A percentile compares a stretch with the other conserved stretches of the same genome.
These are phyloP conservation scores for Phyllostomus discolor DNA, from an alignment of 2,113 vertebrate species.

Conservation along the genomic window DNA sequence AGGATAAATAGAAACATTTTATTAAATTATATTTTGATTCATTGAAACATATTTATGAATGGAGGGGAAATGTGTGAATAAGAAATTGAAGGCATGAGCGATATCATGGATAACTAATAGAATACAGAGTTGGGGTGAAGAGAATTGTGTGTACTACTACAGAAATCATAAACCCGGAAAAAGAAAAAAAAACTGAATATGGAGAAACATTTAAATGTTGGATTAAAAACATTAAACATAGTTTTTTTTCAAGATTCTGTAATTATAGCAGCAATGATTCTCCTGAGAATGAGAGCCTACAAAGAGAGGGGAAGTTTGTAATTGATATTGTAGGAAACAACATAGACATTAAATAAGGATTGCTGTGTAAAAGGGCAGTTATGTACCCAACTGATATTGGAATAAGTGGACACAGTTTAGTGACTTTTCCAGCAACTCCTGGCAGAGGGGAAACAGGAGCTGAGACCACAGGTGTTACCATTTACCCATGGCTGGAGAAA, in stretches of 20 bases:
- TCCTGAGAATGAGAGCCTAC: not conserved
- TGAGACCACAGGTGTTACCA: fast-evolving
- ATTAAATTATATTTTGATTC: not conserved
- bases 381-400: not conserved
- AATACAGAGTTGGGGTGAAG: not conserved
- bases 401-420: not conserved
- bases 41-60: not conserved
- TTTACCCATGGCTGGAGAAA: not conserved
- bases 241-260: not conserved
- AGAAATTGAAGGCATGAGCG: not conserved
- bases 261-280: not conserved
- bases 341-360: not conserved
- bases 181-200: not conserved
- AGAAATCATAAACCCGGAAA: not conserved
- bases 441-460: not conserved
- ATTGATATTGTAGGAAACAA: not conserved
- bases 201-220: not conserved
- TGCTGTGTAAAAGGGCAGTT: not conserved
- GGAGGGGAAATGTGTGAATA: not conserved
- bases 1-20: not conserved
- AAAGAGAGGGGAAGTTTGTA: not conserved
- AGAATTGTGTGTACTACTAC: not conserved
- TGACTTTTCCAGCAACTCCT: not conserved
- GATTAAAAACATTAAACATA: not conserved
- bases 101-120: not conserved